These are phyloP conservation scores for Lycaena phlaeas DNA, from an alignment of 2,888 invertebrate species.

Conservation along the genomic window DNA sequence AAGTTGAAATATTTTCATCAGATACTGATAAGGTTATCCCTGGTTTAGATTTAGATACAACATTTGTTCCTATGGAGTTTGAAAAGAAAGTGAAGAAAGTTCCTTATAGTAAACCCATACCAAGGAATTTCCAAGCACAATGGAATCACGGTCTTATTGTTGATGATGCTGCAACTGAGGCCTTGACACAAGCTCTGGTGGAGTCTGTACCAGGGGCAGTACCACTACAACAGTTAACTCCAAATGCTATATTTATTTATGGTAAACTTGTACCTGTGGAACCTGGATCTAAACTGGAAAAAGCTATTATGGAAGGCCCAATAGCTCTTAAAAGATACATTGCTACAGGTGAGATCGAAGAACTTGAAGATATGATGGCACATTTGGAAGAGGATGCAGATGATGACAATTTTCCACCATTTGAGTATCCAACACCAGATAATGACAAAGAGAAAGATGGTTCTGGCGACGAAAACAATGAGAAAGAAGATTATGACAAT, in stretches of 20 bases:
- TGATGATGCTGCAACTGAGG: slow-evolving; percentile 70
- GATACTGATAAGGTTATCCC: slow-evolving; percentile 81
- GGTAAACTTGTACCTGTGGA: slow-evolving; percentile 87
- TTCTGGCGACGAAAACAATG: slow-evolving; percentile 42
- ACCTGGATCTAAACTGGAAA: slow-evolving; percentile 82
- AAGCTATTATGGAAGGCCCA: slow-evolving; percentile 84
- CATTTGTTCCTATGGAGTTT: slow-evolving; percentile 76
- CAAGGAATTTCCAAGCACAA: slow-evolving; percentile 96
- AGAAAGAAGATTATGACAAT: slow-evolving; percentile 31
- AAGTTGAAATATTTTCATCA: slow-evolving; percentile 81
- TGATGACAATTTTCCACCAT: slow-evolving; percentile 56
- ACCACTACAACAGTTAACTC: slow-evolving; percentile 82
- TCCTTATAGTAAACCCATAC: slow-evolving; percentile 96
- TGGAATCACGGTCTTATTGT: slow-evolving; percentile 87
- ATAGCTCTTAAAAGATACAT: slow-evolving; percentile 84
- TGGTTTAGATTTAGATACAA: slow-evolving; percentile 86
- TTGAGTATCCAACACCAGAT: slow-evolving; percentile 54
- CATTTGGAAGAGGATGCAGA: slow-evolving; percentile 76
- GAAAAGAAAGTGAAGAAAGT: slow-evolving; percentile 86
- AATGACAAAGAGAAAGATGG: slow-evolving; percentile 31
- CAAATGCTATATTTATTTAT: slow-evolving; percentile 86
- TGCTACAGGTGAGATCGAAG: slow-evolving; percentile 86
- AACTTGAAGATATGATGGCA: slow-evolving; percentile 84
- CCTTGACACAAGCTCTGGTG: slow-evolving; percentile 79
- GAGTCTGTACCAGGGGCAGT: slow-evolving; percentile 86